Base-by-base conservation (phyloP, 2,113 vertebrate genomes). In the Saguinus midas region DNA sequence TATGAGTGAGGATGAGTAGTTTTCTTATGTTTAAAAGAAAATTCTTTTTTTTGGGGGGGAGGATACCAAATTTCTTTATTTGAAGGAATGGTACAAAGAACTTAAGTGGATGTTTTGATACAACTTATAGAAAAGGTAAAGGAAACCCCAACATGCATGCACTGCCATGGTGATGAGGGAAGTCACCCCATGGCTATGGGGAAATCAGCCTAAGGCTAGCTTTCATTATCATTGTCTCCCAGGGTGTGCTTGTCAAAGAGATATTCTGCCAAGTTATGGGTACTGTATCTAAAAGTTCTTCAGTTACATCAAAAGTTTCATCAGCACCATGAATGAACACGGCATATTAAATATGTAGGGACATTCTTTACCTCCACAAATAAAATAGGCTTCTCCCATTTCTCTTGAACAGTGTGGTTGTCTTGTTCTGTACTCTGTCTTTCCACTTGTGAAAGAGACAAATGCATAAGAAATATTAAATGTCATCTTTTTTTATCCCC, bases 321-420 rank as follows among this genome's bases (percentile, higher is more conserved):
- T 21, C 35, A 45, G 7, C 82, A 72, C 7, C 91, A 52, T 1
- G 3, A 48, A 76, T 68, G 73, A 58, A 88, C 50, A 55, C 8
- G 78, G 82, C 61, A 68, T 75, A 75, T 86, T 66, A 90, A 88
- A 52, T 17, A 27, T 1, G 32, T n/a, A n/a, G 37, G 86, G 40
- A 93, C 40, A 13, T 48, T 81, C 72, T 68, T 93, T 18, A 81
- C 66, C 40, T 93, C 66, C 94, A 93, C 25, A 81, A 70, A 91
- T 73, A 64, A 96, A 87, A 76, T 70, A 52, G 32, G 58, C 57
- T 52, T 3, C 81, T 70, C 82, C 66, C 82, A 58, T 37, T 76
- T 87, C 90, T 96, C 86, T 93, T 90, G 75, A 76, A 93, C 87
- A 6, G 3, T 11, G 29, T 61, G 48, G 57, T 21, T 87, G 76